phyloP scores from a whole-genome alignment of 2,113 vertebrate species.

The Aphelocoma coerulescens region DNA sequence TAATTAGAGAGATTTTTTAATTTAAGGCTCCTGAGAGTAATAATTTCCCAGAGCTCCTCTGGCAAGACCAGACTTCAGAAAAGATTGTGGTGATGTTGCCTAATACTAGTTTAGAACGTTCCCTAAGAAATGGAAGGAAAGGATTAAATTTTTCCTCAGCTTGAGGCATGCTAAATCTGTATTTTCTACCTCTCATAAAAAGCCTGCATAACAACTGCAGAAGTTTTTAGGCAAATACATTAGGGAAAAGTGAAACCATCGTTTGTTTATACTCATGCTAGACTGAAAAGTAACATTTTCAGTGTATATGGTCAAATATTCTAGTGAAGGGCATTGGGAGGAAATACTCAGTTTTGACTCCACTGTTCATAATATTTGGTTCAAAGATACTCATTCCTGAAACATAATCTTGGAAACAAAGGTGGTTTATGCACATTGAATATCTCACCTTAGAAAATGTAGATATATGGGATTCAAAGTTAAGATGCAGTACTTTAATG shows the following conservation, averaged over 20 bases:
- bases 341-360: not conserved
- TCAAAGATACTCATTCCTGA: not conserved
- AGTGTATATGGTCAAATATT: not conserved
- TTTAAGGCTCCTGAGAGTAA: not conserved
- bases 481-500: not conserved
- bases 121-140: not conserved
- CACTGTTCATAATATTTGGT: not conserved
- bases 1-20: not conserved
- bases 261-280: not conserved
- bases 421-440: not conserved
- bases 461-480: not conserved
- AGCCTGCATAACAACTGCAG: not conserved
- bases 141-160: not conserved
- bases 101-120: not conserved
- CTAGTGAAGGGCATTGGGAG: not conserved
- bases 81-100: not conserved
- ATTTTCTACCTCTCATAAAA: not conserved
- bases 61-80: not conserved
- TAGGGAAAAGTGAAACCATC: not conserved
- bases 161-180: not conserved
- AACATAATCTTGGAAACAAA: not conserved
- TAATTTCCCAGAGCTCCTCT: not conserved
- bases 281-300: not conserved
- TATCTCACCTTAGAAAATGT: not conserved
- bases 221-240: not conserved